These are phyloP conservation scores for Drosophila chauvacae DNA, from an alignment of 1,140 invertebrate genomes.

Conservation along the genomic window DNA sequence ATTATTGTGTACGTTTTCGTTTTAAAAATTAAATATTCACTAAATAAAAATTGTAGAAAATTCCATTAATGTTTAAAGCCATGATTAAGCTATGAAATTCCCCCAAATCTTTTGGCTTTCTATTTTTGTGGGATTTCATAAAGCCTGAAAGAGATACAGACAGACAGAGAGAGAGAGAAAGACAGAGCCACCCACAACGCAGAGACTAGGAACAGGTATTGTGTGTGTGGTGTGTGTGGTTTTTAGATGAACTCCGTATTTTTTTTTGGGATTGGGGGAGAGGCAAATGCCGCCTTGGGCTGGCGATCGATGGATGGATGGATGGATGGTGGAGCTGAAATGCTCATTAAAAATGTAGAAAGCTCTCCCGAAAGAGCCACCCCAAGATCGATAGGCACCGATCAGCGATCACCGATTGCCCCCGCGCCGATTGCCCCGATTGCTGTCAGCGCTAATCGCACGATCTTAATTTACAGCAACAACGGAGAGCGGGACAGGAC, in stretches of 20 bases:
- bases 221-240: conserved; percentile 15
- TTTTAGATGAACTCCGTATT: background rate
- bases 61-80: background rate
- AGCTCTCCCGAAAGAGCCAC: conserved; percentile 53
- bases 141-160: background rate
- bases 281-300: conserved; percentile 49
- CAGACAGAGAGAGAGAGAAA: background rate
- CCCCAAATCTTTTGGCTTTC: background rate
- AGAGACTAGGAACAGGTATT: conserved; percentile 19
- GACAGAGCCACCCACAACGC: conserved; percentile 40
- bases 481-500: conserved; percentile 46
- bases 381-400: conserved; percentile 38
- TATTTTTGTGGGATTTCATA: conserved; percentile 3
- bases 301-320: conserved; percentile 53
- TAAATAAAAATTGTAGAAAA: background rate
- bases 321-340: conserved; percentile 67
- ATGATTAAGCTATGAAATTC: background rate
- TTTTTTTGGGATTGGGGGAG: conserved; percentile 27
- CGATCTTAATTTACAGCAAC: conserved; percentile 82
- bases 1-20: too few species aligned
- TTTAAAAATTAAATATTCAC: too few species aligned
- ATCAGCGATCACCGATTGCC: conserved; percentile 32
- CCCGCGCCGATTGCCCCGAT: conserved; percentile 25
- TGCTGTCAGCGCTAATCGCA: conserved; percentile 78
- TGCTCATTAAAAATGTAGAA: conserved; percentile 82